phyloP scores from a whole-genome alignment of 2,888 invertebrate genomes.

The Peribatodes rhomboidaria region DNA sequence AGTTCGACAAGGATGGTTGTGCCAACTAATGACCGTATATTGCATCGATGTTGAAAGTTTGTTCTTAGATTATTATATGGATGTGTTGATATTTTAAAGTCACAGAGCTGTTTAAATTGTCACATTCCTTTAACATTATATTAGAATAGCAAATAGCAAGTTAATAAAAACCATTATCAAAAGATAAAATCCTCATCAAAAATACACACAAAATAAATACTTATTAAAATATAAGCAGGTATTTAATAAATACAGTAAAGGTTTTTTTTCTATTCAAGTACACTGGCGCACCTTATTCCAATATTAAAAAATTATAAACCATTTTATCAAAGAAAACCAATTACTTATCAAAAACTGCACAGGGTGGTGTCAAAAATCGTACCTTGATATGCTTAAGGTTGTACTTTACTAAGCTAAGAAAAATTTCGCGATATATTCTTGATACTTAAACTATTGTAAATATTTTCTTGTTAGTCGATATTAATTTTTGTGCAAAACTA shows the following conservation, averaged over 20 bases:
- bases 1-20: constrained; percentile 10
- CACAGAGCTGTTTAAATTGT: neutral
- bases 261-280: too few species aligned
- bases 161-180: neutral
- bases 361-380: constrained; percentile 26
- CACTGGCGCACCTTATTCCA: neutral
- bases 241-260: too few species aligned
- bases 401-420: constrained; percentile 62
- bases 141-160: too few species aligned
- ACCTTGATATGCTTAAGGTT: constrained; percentile 57
- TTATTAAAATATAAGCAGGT: too few species aligned
- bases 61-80: neutral
- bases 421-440: constrained; percentile 72
- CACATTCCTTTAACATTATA: neutral
- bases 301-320: neutral
- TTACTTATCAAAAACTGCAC: neutral
- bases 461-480: constrained; percentile 61
- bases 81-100: neutral
- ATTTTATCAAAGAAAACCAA: neutral
- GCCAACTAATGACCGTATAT: neutral
- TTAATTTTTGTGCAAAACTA: constrained; percentile 54
- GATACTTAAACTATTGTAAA: constrained; percentile 81
- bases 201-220: too few species aligned
- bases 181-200: too few species aligned
- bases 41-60: neutral